Conservation (phyloP, 2,797 vertebrate genomes). For the Ibycter americanus region DNA sequence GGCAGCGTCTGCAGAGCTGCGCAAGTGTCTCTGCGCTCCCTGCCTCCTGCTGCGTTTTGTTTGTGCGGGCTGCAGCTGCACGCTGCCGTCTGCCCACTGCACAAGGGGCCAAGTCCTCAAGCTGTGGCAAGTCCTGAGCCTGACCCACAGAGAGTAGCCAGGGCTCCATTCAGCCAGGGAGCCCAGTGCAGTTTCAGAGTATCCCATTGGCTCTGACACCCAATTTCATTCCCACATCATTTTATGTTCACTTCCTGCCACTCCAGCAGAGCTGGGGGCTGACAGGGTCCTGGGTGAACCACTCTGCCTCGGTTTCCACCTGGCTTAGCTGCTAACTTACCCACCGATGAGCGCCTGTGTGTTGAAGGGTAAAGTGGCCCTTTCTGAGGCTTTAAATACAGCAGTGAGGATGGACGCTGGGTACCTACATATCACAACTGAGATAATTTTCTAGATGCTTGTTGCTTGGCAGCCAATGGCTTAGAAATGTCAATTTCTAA, state of each 20-base stretch:
- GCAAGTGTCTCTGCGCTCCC: not conserved
- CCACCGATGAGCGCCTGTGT: not conserved
- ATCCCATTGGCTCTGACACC: fast-evolving
- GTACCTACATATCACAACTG: not conserved
- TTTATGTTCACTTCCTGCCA: not conserved
- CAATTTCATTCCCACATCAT: not conserved
- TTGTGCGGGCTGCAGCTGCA: fast-evolving
- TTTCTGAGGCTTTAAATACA: not conserved
- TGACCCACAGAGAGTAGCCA: not conserved
- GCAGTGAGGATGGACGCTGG: not conserved
- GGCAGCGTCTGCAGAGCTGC: not conserved
- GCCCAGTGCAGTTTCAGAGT: not conserved
- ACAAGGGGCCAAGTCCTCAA: not conserved
- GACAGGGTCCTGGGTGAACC: not conserved
- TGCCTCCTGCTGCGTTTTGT: not conserved
- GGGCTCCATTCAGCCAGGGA: not conserved
- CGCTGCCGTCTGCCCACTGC: fast-evolving
- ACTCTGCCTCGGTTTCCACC: not conserved
- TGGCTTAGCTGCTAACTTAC: not conserved
- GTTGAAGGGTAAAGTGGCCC: not conserved
- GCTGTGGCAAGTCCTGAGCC: not conserved
- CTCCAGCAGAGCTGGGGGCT: not conserved
- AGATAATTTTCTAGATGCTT: slow-evolving; percentile 47
- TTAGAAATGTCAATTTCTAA: slow-evolving; percentile 69
- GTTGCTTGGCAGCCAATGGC: slow-evolving; percentile 64